Base-by-base conservation (phyloP, 2,888 invertebrate genomes). In the Strigamia transsilvanica region DNA sequence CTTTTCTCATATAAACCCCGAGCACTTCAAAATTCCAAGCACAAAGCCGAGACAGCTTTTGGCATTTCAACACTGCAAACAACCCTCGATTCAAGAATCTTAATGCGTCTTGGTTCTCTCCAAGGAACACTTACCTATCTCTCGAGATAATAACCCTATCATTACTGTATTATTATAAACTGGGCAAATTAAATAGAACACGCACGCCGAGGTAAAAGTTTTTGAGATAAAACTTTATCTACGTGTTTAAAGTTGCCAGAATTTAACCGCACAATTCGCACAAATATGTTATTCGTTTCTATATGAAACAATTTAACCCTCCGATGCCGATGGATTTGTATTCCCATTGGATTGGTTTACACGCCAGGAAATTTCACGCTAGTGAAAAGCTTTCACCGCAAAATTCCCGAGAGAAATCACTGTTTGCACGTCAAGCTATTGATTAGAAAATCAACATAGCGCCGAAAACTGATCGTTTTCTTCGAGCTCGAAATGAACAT, bases 21-120 rank as follows among this genome's bases (percentile, higher is more conserved):
- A 73, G 73, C 73, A 73, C 73, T 73, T 73, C 27, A 56, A 73
- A 73, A 73, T 73, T 73, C 73, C 73, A 73, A 23, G 73, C 73
- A 73, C 73, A 73, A 73, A 73, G 73, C 23, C 73, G 32, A 73
- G 73, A 73, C 73, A 73, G 73, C 73, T 73, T 73, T 32, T 73
- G 73, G 73, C 73, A 73, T 73, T 73, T 73, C 73, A 73, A 73
- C 73, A 73, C 73, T 73, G 73, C 73, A 73, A 73, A 73, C 73
- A 73, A n/a, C 73, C 73, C 73, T 73, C 73, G 32, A 73, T 73
- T 32, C 27, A 73, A 73, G 73, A 23, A 32, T 73, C 73, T 73
- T 73, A 73, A 73, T 73, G 73, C 73, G 32, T 73, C 73, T 73
- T 73, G 73, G 73, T 73, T 73, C n/a, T 73, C 73, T 73, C 73